Evolutionary conservation across 2,113 vertebrate genomes (phyloP).

Genomic region (Excalfactoria chinensis): DNA sequence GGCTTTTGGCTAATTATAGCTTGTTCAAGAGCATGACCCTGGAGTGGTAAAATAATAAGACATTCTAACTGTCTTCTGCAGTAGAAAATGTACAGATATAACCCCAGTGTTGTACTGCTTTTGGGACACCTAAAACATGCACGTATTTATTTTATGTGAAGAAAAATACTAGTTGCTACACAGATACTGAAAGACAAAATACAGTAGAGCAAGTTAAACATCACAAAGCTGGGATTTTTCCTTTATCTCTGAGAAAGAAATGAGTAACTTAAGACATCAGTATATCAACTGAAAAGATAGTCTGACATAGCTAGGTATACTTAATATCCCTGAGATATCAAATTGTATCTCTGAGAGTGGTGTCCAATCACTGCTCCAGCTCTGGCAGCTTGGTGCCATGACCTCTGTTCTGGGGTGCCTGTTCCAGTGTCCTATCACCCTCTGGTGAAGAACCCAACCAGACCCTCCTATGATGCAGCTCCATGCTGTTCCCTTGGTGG

Average conservation of each 20-base stretch:
- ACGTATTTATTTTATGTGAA: not conserved
- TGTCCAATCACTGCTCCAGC: not conserved
- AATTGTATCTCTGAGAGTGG: not conserved
- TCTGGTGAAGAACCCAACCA: not conserved
- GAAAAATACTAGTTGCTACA: not conserved
- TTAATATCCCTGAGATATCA: not conserved
- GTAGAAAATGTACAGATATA: not conserved
- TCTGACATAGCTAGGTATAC: not conserved
- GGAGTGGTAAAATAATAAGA: not conserved
- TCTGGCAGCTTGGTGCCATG: not conserved
- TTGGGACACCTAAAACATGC: not conserved
- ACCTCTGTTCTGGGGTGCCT: not conserved
- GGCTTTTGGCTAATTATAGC: constrained; percentile 98
- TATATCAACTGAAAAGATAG: not conserved
- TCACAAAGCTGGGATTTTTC: not conserved
- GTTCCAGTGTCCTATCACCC: not conserved
- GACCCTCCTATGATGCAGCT: not conserved
- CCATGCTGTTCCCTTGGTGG: not conserved
- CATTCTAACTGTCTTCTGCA: not conserved
- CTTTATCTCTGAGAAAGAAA: not conserved
- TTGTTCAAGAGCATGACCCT: constrained; percentile 94
- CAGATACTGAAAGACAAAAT: not conserved
- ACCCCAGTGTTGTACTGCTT: not conserved
- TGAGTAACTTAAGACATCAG: not conserved
- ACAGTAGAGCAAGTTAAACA: not conserved